Evolutionary conservation across 2,797 vertebrate genomes (phyloP).

Genomic region (Siniperca obscura): DNA sequence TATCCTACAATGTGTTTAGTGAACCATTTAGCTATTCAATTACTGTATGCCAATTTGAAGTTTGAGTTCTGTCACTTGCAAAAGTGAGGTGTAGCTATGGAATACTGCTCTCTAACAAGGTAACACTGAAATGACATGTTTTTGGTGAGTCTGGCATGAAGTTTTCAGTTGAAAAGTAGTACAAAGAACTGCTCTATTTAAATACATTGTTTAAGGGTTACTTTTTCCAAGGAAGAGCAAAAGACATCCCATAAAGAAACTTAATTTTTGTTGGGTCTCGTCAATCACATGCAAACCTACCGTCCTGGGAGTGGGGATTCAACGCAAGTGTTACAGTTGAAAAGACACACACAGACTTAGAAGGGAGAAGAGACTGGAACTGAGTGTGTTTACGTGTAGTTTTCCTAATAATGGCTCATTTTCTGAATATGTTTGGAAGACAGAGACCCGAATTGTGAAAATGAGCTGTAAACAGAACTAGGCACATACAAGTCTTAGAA

Average conservation of each 20-base stretch:
- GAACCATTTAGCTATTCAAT: too few species aligned
- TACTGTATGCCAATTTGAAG: too few species aligned
- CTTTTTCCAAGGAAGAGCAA: neutral
- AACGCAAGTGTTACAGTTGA: neutral
- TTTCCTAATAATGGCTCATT: constrained; percentile 6
- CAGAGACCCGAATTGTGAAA: neutral
- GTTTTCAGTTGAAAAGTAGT: too few species aligned
- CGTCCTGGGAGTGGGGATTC: neutral
- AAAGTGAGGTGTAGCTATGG: too few species aligned
- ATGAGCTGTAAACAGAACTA: constrained; percentile 10
- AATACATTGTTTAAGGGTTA: too few species aligned
- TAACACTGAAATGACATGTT: too few species aligned
- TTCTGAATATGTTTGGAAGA: neutral
- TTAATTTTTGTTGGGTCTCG: neutral
- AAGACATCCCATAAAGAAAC: neutral
- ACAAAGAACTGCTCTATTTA: neutral
- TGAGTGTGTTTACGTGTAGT: neutral
- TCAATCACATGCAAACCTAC: neutral
- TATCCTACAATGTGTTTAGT: too few species aligned
- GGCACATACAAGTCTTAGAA: neutral
- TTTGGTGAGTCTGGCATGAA: too few species aligned
- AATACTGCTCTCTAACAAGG: too few species aligned
- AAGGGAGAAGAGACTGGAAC: neutral
- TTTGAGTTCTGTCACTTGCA: too few species aligned
- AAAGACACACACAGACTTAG: neutral